Percentiles rank a stretch among this genome's conserved stretches.
phyloP scores from a whole-genome alignment of 2,888 invertebrate genomes.

The Fragum fragum region DNA sequence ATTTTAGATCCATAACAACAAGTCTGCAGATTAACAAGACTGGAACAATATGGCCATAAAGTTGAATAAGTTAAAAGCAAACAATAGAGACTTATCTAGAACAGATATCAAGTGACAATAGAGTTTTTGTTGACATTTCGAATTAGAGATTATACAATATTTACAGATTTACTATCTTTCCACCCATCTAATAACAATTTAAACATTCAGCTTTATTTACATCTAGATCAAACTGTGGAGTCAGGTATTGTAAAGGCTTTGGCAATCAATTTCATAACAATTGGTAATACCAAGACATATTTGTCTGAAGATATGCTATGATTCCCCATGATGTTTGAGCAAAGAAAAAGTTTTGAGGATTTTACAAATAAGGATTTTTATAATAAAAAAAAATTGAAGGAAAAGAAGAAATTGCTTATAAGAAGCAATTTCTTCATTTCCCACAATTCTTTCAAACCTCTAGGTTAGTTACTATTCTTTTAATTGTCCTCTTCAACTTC shows the following conservation, averaged over 20 bases:
- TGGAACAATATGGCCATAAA: neutral
- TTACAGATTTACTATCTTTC: slow-evolving; percentile 20
- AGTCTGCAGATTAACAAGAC: neutral
- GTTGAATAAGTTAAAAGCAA: neutral
- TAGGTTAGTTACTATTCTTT: too few species aligned
- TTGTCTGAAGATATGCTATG: too few species aligned
- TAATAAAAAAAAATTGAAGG: too few species aligned
- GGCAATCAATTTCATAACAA: neutral
- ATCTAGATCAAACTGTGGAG: neutral
- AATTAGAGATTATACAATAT: slow-evolving; percentile 25
- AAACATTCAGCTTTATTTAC: neutral
- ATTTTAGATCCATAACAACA: neutral
- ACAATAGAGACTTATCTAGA: neutral
- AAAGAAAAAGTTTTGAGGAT: too few species aligned
- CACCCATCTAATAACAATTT: slow-evolving; percentile 27
- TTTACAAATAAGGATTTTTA: too few species aligned
- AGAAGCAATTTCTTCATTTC: too few species aligned
- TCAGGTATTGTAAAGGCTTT: neutral
- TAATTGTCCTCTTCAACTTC: too few species aligned
- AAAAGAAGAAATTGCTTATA: too few species aligned
- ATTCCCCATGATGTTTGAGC: too few species aligned
- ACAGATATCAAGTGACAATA: slow-evolving; percentile 16
- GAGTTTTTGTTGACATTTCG: slow-evolving; percentile 23
- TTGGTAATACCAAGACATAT: too few species aligned
- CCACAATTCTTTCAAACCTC: too few species aligned